These are phyloP conservation scores for Drosophila lacteicornis DNA, from an alignment of 1,140 invertebrate species.

Conservation along the genomic window DNA sequence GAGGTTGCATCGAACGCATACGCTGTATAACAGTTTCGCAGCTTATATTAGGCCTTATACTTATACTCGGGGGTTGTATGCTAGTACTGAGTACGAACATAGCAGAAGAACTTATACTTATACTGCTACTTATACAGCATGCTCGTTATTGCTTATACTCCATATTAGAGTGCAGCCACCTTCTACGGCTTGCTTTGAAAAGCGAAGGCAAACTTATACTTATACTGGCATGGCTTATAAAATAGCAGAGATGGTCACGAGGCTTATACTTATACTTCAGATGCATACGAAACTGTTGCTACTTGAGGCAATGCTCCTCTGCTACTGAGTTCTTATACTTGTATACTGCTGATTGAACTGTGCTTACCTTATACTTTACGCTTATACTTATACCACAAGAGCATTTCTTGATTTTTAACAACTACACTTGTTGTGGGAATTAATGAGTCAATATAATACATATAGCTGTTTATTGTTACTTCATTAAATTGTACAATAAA, in stretches of 20 bases:
- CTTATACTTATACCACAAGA: constrained; percentile 7
- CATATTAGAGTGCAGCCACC: neutral
- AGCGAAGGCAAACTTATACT: neutral
- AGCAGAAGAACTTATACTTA: neutral
- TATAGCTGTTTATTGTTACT: neutral
- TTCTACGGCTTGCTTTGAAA: neutral
- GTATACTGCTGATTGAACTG: neutral
- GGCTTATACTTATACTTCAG: constrained; percentile 10
- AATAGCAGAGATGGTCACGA: neutral
- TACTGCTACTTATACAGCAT: neutral
- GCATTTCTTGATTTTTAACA: neutral
- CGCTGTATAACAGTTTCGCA: constrained; percentile 37
- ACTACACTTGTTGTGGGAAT: too few relatives aligned
- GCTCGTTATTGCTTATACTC: neutral
- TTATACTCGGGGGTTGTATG: neutral
- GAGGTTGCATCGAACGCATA: constrained; percentile 30
- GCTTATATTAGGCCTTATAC: neutral
- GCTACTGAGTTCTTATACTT: neutral
- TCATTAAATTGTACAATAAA: neutral
- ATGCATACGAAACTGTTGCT: neutral
- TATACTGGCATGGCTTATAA: neutral
- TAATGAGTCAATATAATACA: neutral
- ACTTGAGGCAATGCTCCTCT: neutral
- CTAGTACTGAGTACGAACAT: neutral
- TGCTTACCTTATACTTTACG: neutral